Evolutionary conservation across 2,113 vertebrate genomes (phyloP).

Genomic region (Addax nasomaculatus): DNA sequence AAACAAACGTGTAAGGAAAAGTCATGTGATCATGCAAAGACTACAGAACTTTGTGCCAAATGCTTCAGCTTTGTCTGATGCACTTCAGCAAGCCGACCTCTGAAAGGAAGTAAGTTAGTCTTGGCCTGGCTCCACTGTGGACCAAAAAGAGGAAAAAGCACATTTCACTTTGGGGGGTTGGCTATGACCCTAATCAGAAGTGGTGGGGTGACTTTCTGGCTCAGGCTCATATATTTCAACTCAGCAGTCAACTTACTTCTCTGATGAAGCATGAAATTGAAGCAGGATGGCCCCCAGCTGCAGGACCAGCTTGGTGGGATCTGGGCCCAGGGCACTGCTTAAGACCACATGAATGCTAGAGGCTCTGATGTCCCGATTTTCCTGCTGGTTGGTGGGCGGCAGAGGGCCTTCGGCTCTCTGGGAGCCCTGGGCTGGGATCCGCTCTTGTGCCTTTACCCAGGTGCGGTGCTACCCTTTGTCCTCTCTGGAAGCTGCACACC

Average conservation of each 20-base stretch:
- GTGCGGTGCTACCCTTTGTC: neutral
- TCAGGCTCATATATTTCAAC: neutral
- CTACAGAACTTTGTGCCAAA: neutral
- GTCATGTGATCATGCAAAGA: neutral
- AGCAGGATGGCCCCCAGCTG: neutral
- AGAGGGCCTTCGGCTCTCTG: neutral
- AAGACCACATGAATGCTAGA: neutral
- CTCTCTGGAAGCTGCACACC: neutral
- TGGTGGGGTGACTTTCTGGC: neutral
- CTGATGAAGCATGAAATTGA: conserved; percentile 40
- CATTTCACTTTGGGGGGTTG: neutral
- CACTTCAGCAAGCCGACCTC: neutral
- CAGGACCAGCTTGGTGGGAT: neutral
- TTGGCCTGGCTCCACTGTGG: neutral
- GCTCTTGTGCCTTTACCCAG: neutral
- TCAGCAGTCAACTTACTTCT: neutral
- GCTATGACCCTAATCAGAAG: neutral
- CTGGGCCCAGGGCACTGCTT: neutral
- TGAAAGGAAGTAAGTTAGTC: neutral
- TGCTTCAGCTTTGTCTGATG: neutral
- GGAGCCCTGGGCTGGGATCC: neutral
- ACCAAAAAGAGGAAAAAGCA: neutral
- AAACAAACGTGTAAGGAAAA: neutral
- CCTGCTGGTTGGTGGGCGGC: conserved; percentile 8
- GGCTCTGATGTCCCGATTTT: neutral